phyloP scores from a whole-genome alignment of 1,140 invertebrate species.

The Papilio machaon region DNA sequence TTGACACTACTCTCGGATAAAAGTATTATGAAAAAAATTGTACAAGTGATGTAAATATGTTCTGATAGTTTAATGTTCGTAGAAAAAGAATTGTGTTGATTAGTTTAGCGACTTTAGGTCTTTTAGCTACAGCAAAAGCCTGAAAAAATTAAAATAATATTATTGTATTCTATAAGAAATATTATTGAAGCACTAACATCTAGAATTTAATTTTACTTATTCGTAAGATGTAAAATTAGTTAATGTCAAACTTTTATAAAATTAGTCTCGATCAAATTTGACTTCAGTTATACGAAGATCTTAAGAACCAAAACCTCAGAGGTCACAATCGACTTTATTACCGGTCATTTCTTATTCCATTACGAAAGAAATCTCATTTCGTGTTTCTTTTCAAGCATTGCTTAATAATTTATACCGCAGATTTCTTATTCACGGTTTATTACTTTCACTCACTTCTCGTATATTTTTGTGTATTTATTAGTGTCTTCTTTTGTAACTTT shows the following conservation, averaged over 20 bases:
- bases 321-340: slow-evolving; percentile 25
- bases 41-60: too few relatives aligned
- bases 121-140: too few relatives aligned
- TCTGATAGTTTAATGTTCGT: too few relatives aligned
- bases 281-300: not conserved
- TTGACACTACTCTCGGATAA: not conserved
- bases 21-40: too few relatives aligned
- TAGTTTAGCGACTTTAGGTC: too few relatives aligned
- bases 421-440: slow-evolving; percentile 17
- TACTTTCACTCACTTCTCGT: slow-evolving; percentile 7
- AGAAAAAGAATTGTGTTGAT: too few relatives aligned
- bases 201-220: not conserved
- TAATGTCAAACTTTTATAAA: not conserved
- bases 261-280: not conserved
- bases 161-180: too few relatives aligned
- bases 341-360: slow-evolving; percentile 35
- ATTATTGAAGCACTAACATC: not conserved
- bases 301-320: not conserved
- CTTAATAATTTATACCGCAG: slow-evolving; percentile 15
- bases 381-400: slow-evolving; percentile 17
- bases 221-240: not conserved
- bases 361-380: slow-evolving; percentile 32
- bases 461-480: not conserved
- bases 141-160: too few relatives aligned
- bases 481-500: not conserved